These are phyloP conservation scores for Perithous albicinctus DNA, from an alignment of 2,888 invertebrate genomes.

Conservation along the genomic window DNA sequence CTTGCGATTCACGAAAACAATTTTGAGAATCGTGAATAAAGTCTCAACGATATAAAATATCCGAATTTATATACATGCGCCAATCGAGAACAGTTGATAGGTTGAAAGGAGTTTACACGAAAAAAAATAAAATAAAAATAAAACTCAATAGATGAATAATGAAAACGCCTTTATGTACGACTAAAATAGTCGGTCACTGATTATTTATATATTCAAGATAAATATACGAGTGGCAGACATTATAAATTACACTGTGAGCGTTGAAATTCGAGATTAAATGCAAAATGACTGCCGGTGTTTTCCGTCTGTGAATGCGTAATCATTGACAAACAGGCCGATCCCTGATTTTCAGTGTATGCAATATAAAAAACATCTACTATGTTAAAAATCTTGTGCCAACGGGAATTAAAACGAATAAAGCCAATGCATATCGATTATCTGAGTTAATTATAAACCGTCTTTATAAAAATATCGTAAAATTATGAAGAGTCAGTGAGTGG, in stretches of 20 bases:
- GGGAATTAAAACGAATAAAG: too few species aligned
- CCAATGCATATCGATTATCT: too few species aligned
- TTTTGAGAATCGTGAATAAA: background rate
- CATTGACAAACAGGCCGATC: background rate
- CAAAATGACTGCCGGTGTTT: slow-evolving; percentile 6
- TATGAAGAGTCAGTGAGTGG: background rate
- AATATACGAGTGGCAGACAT: background rate
- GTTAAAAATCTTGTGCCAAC: background rate
- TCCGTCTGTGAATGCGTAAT: slow-evolving; percentile 2
- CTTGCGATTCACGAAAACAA: background rate
- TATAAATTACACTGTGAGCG: background rate
- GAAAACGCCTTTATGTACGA: background rate
- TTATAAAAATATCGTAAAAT: background rate
- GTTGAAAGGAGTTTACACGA: background rate
- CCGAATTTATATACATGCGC: background rate
- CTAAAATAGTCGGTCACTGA: background rate
- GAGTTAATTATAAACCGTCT: background rate
- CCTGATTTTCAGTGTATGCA: background rate
- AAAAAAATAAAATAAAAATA: too few species aligned
- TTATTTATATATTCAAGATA: slow-evolving; percentile 12
- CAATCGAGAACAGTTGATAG: background rate
- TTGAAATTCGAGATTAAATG: background rate
- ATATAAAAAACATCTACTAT: background rate
- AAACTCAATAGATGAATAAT: slow-evolving; percentile 1
- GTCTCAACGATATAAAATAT: background rate